These are phyloP conservation scores for Epizoanthus rinbou DNA, from an alignment of 92 coral and sea anemone genomes.

Conservation along the genomic window DNA sequence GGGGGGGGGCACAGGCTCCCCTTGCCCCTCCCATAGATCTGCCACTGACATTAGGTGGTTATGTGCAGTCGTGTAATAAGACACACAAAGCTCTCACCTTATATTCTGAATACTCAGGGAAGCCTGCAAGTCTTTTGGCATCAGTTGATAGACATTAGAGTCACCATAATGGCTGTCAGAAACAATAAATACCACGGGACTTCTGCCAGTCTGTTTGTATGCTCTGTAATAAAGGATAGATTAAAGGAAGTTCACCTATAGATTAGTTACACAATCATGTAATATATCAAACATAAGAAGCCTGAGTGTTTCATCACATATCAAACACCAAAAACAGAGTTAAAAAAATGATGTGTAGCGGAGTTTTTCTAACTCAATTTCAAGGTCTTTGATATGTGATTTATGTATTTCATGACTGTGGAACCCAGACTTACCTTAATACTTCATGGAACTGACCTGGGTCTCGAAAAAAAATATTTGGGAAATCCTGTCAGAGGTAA, in stretches of 20 bases:
- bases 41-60: no score
- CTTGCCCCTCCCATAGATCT: no score
- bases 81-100: slow-evolving; percentile 53
- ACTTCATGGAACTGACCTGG: slow-evolving; percentile 85
- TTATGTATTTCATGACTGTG: not conserved
- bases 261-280: no score
- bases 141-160: slow-evolving; percentile 81
- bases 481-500: slow-evolving; percentile 70
- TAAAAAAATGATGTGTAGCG: no score
- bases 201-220: slow-evolving; percentile 77
- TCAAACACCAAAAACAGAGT: no score
- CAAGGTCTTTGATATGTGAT: no score
- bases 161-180: slow-evolving; percentile 93
- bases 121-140: slow-evolving; percentile 77
- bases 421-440: slow-evolving; percentile 58
- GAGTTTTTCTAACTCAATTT: no score
- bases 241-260: not conserved
- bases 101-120: slow-evolving; percentile 69
- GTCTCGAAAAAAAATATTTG: slow-evolving; percentile 86
- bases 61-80: not conserved
- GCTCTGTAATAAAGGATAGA: slow-evolving; percentile 45
- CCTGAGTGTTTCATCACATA: no score
- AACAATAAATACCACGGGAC: slow-evolving; percentile 87
- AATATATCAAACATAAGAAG: no score
- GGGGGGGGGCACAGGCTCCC: no score